Evolutionary conservation across 1,140 invertebrate genomes (phyloP).

Genomic region (Bilobella aurantiaca): DNA sequence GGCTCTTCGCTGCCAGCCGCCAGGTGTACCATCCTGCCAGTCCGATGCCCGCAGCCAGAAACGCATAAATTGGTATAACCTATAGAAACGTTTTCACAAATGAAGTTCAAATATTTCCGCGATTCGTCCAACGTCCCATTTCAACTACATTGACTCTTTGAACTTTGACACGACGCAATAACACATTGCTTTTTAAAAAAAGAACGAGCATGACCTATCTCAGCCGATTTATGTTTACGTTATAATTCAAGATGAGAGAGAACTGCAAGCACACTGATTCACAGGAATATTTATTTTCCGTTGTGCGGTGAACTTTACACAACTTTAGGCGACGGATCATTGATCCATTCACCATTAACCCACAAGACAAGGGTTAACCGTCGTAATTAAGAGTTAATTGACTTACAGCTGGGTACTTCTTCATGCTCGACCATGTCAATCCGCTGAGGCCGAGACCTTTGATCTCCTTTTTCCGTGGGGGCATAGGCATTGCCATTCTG

Average conservation of each 20-base stretch:
- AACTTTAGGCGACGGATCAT: too few species aligned
- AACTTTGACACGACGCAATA: not conserved
- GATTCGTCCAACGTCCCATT: too few species aligned
- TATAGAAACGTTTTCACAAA: conserved; percentile 39
- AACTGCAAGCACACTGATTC: too few species aligned
- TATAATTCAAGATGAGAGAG: not conserved
- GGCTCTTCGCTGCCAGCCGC: conserved; percentile 57
- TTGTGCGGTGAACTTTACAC: not conserved
- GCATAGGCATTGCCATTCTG: not conserved
- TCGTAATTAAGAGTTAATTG: not conserved
- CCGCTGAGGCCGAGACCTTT: conserved; percentile 26
- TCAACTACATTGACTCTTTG: not conserved
- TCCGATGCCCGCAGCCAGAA: conserved; percentile 51
- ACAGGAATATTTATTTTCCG: too few species aligned
- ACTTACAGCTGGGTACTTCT: conserved; percentile 54
- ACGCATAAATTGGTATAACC: conserved; percentile 68
- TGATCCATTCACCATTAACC: too few species aligned
- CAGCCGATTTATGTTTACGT: too few species aligned
- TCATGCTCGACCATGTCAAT: conserved; percentile 38
- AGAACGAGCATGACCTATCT: too few species aligned
- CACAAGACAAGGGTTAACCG: too few species aligned
- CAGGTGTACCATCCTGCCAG: conserved; percentile 51
- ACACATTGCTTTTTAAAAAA: too few species aligned
- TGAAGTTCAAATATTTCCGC: too few species aligned
- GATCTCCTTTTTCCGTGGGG: not conserved